A percentile compares a stretch with the other conserved stretches of the same genome.
Evolutionary conservation across 2,888 invertebrate species (phyloP).

Genomic region (Aphrophora alni): DNA sequence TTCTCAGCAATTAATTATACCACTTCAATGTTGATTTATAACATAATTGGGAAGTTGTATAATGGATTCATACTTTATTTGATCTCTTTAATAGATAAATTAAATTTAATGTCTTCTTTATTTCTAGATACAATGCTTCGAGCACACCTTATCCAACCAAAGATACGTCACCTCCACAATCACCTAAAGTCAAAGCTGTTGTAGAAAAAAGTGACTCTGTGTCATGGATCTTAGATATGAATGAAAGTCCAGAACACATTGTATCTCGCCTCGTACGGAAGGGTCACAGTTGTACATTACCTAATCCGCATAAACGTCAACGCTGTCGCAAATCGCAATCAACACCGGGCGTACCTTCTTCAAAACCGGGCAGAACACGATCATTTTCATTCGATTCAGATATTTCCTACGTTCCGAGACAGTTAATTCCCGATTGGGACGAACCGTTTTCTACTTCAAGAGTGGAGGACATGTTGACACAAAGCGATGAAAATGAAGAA

Average conservation of each 20-base stretch:
- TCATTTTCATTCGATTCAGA: conserved; percentile 38
- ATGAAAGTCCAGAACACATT: conserved; percentile 73
- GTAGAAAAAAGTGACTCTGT: conserved; percentile 87
- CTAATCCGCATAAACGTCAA: conserved; percentile 38
- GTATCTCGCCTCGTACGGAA: conserved; percentile 73
- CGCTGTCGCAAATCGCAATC: conserved; percentile 34
- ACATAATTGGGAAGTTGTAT: too few species aligned
- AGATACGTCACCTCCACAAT: conserved; percentile 63
- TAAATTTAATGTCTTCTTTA: too few species aligned
- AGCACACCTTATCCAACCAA: conserved; percentile 2
- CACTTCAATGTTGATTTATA: too few species aligned
- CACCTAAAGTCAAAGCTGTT: conserved; percentile 81
- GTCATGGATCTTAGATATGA: conserved; percentile 84
- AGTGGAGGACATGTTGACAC: background rate
- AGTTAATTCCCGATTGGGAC: conserved; percentile 32
- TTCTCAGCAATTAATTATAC: too few species aligned
- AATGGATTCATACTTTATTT: too few species aligned
- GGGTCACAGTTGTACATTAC: conserved; percentile 55
- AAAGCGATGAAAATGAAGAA: conserved; percentile 44
- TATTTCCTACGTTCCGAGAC: conserved; percentile 29
- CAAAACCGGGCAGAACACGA: conserved; percentile 34
- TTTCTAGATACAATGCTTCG: conserved; percentile 29
- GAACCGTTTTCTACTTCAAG: background rate
- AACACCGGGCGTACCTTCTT: background rate
- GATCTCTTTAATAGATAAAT: too few species aligned